Conservation (phyloP, 2,888 invertebrate genomes). For the Mimumesa dahlbomi region DNA sequence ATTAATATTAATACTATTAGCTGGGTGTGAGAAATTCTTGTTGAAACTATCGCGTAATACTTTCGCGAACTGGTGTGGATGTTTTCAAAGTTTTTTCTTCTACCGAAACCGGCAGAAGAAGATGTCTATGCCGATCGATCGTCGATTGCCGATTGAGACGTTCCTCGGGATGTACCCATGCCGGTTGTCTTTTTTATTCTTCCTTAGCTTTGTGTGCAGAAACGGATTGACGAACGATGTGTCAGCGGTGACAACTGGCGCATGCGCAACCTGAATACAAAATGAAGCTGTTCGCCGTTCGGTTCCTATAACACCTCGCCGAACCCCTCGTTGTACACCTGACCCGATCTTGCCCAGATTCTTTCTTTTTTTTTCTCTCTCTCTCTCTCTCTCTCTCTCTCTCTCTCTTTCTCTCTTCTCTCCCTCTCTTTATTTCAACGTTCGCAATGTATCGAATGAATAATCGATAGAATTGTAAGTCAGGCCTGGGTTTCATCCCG, state of each 20-base stretch:
- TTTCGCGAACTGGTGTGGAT: too few relatives aligned
- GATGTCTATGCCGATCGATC: slow-evolving; percentile 70
- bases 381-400: neutral
- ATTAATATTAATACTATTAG: too few relatives aligned
- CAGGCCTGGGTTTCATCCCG: too few relatives aligned
- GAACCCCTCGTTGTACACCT: slow-evolving; percentile 41
- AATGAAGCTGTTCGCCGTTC: slow-evolving; percentile 72
- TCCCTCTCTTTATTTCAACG: too few relatives aligned
- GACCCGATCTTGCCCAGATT: slow-evolving; percentile 33
- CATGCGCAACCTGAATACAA: slow-evolving; percentile 79
- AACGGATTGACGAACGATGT: slow-evolving; percentile 79
- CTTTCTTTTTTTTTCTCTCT: slow-evolving; percentile 6
- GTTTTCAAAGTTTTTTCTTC: too few relatives aligned
- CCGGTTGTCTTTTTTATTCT: slow-evolving; percentile 58
- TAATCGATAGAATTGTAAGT: too few relatives aligned
- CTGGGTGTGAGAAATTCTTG: too few relatives aligned
- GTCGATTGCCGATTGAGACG: slow-evolving; percentile 74
- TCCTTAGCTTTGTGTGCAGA: slow-evolving; percentile 75
- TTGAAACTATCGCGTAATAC: too few relatives aligned
- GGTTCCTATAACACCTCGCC: slow-evolving; percentile 35
- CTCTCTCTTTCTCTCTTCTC: too few relatives aligned
- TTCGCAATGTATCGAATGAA: too few relatives aligned
- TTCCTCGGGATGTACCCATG: slow-evolving; percentile 61
- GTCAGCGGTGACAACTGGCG: slow-evolving; percentile 80
- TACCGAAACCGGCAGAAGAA: too few relatives aligned